These are phyloP conservation scores for Mythimna impura DNA, from an alignment of 2,888 invertebrate genomes.

Conservation along the genomic window DNA sequence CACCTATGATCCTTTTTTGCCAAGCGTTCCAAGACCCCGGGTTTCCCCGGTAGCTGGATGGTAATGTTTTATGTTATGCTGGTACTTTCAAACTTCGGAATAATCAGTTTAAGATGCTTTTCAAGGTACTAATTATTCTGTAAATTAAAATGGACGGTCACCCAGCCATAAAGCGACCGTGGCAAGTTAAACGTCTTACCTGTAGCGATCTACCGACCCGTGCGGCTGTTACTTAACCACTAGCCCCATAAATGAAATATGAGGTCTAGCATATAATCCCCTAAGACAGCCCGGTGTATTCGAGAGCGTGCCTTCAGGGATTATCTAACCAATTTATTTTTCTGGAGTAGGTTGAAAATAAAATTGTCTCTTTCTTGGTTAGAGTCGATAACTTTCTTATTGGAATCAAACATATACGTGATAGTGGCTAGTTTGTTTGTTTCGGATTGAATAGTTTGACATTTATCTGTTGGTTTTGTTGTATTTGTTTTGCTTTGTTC, in stretches of 20 bases:
- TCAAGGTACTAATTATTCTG: not conserved
- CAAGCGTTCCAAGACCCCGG: too few relatives aligned
- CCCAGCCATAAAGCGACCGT: not conserved
- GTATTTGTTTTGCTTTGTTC: too few relatives aligned
- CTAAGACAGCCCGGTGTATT: slow-evolving; percentile 21
- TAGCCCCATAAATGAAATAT: slow-evolving; percentile 37
- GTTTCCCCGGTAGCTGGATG: too few relatives aligned
- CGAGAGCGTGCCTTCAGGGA: slow-evolving; percentile 23
- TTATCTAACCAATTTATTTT: slow-evolving; percentile 46
- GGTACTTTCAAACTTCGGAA: too few relatives aligned
- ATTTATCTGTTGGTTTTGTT: not conserved
- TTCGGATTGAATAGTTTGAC: not conserved
- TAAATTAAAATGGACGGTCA: not conserved
- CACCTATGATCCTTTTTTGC: too few relatives aligned
- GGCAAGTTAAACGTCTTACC: not conserved
- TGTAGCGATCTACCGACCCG: not conserved
- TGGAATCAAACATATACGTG: slow-evolving; percentile 9
- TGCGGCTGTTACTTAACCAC: not conserved
- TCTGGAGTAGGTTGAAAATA: slow-evolving; percentile 16
- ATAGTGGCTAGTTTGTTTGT: slow-evolving; percentile 1
- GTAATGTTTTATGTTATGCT: too few relatives aligned
- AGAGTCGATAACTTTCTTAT: slow-evolving; percentile 19
- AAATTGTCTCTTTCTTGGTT: slow-evolving; percentile 13
- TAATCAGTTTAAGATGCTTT: not conserved
- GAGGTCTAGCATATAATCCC: slow-evolving; percentile 29